Percentiles rank a stretch among this genome's conserved stretches.
Conservation (phyloP, 2,797 vertebrate genomes). For the Pangasius larnaudii region DNA sequence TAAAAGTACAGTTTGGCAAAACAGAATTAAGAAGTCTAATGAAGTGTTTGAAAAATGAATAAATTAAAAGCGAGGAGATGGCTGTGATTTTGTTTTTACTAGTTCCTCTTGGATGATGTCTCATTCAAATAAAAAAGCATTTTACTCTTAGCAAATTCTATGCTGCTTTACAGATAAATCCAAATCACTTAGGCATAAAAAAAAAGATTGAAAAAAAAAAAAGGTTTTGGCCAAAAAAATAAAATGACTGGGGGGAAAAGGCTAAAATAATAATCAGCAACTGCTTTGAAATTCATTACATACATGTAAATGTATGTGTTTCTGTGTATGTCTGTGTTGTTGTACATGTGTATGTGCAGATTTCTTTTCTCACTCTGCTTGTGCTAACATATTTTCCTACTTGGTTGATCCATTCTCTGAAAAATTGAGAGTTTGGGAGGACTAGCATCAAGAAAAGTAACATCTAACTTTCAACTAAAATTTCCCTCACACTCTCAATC, state of each 20-base stretch:
- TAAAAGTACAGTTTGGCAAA: not conserved
- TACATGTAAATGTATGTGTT: slow-evolving; percentile 16
- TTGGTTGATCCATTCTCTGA: slow-evolving; percentile 68
- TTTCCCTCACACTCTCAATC: slow-evolving; percentile 35
- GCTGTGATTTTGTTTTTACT: not conserved
- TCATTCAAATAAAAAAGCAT: not conserved
- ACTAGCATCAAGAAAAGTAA: slow-evolving; percentile 4
- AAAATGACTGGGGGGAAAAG: not conserved
- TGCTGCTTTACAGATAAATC: not conserved
- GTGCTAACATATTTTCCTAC: slow-evolving; percentile 65
- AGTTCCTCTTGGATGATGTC: not conserved
- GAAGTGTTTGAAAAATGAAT: not conserved
- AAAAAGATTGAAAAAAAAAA: not conserved
- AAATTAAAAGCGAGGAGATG: not conserved
- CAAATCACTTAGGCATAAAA: not conserved
- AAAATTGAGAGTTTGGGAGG: slow-evolving; percentile 50
- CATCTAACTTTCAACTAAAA: slow-evolving; percentile 1
- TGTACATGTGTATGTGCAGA: slow-evolving; percentile 10
- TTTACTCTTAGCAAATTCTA: not conserved
- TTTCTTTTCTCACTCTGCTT: slow-evolving; percentile 57
- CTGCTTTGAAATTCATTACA: slow-evolving; percentile 8
- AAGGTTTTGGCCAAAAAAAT: not conserved
- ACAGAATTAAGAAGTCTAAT: not conserved
- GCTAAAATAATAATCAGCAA: not conserved
- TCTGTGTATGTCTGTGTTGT: slow-evolving; percentile 16